A percentile compares a stretch with the other conserved stretches of the same genome.
These are phyloP conservation scores for Sceloporus tristichus DNA, from an alignment of 2,113 vertebrate species.

Conservation along the genomic window DNA sequence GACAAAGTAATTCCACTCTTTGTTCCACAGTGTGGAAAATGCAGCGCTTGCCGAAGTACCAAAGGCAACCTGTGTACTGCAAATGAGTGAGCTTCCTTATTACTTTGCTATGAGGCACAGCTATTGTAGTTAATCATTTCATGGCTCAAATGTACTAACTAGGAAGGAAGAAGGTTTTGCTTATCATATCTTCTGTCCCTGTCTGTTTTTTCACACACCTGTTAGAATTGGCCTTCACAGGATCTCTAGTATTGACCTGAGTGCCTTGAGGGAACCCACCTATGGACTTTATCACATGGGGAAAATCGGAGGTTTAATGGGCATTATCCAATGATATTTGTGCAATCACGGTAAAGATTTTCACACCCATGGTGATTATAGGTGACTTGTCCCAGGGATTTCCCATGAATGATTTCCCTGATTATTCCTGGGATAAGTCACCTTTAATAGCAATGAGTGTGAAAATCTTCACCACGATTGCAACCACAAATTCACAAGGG, in stretches of 20 bases:
- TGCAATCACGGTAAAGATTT: no score
- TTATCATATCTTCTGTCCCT: background rate
- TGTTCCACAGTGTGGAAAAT: constrained; percentile 74
- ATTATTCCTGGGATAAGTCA: no score
- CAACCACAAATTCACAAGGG: no score
- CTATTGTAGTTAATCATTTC: background rate
- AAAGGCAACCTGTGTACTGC: constrained; percentile 67
- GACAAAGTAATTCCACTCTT: constrained; percentile 78
- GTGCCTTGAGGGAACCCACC: background rate
- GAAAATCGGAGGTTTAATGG: no score
- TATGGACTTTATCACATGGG: no score
- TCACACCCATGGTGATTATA: no score
- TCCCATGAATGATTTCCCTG: no score
- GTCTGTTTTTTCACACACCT: background rate
- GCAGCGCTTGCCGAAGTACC: constrained; percentile 59
- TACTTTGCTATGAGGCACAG: background rate
- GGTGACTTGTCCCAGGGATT: no score
- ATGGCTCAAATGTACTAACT: background rate
- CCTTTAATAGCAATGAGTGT: no score
- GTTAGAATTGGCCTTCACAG: background rate
- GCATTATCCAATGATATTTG: no score
- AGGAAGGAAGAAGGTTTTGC: background rate
- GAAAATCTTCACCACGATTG: no score
- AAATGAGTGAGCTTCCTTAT: constrained; percentile 62
- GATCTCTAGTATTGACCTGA: background rate